These are phyloP conservation scores for Trialeurodes vaporariorum DNA, from an alignment of 1,140 invertebrate species.

Conservation along the genomic window DNA sequence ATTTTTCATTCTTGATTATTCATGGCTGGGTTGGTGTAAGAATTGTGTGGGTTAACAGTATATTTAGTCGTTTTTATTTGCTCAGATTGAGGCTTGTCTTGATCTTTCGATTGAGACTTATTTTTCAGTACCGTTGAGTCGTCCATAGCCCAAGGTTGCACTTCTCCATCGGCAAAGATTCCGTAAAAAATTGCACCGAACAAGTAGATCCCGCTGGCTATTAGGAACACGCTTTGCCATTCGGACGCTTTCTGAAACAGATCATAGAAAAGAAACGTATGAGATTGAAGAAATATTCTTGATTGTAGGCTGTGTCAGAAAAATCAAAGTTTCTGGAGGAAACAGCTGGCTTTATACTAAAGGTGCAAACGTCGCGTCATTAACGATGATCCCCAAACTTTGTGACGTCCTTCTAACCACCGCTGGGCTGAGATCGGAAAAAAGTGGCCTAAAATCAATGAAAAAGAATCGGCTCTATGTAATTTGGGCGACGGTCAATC, in stretches of 20 bases:
- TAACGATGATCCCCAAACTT: too few species aligned
- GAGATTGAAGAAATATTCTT: too few species aligned
- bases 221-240: constrained; percentile 44
- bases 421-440: too few species aligned
- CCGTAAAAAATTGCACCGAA: constrained; percentile 39
- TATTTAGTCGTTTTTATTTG: not conserved
- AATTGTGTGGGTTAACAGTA: not conserved
- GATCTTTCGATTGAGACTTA: not conserved
- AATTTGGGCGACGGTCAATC: too few species aligned
- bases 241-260: constrained; percentile 25
- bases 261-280: too few species aligned
- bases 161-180: constrained; percentile 39
- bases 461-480: too few species aligned
- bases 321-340: too few species aligned
- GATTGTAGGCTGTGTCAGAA: too few species aligned
- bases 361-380: too few species aligned
- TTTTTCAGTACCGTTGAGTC: not conserved
- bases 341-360: too few species aligned
- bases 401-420: too few species aligned
- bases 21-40: not conserved
- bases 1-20: not conserved
- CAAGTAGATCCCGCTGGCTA: constrained; percentile 39
- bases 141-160: constrained; percentile 36
- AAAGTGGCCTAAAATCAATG: too few species aligned
- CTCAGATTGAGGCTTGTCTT: not conserved